Evolutionary conservation across 2,797 vertebrate genomes (phyloP), one percentile per base, ranked within the genome.

Genomic region (Fistularia tabacaria): DNA sequence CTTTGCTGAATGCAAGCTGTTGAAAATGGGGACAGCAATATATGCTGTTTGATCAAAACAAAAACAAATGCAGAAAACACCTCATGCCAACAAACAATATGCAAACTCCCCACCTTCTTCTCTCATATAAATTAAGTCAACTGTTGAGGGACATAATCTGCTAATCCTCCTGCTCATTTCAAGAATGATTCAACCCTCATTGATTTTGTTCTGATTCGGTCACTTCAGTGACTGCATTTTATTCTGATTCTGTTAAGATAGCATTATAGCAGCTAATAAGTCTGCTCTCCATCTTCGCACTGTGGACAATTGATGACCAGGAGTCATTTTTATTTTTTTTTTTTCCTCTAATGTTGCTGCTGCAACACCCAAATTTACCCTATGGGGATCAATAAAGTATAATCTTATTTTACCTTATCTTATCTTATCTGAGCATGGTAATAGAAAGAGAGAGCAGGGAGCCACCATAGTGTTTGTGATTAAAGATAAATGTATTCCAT

Each of bases 401-500:
- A n/a, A n/a, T n/a, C n/a, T n/a, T n/a, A n/a, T n/a, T n/a, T n/a
- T n/a, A n/a, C n/a, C n/a, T n/a, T n/a, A n/a, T n/a, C n/a, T n/a
- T n/a, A n/a, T n/a, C n/a, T n/a, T n/a, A n/a, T 78, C 59, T 63
- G 67, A 71, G 64, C 62, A 54, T 39, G 62, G 14, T 76, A 77
- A 79, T 74, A 70, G 71, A 67, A 83, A 80, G 54, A 54, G 64
- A 59, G 68, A 62, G 69, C 65, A 55, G 57, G 67, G 60, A 71
- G 63, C 14, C 54, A 0, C 69, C 36, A 7, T 79, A 63, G 69
- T 73, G 60, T 76, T 37, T 53, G 60, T 73, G 74, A 79, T 80
- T 81, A 71, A 80, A 80, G 69, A 78, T 71, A 49, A 71, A 80
- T 78, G 74, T 56, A 75, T 76, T 74, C 73, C 25, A 0, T 66